Conservation (phyloP, 2,888 invertebrate species). For the Drosophila subsilvestris region DNA sequence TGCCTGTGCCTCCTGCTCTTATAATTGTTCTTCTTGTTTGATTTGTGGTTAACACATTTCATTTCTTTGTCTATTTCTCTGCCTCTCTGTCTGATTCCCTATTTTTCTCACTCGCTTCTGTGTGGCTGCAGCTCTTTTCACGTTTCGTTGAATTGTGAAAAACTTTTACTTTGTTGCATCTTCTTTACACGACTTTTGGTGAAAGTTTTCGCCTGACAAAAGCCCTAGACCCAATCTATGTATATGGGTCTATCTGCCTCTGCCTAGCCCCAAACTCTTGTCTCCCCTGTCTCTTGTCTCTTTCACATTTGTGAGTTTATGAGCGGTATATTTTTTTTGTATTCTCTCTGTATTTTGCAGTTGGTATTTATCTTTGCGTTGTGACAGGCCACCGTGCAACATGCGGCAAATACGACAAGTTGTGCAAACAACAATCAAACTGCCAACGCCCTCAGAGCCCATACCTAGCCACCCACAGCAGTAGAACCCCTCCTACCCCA, state of each 20-base stretch:
- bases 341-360: conserved; percentile 52
- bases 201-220: conserved; percentile 62
- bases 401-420: conserved; percentile 59
- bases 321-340: conserved; percentile 40
- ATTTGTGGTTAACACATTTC: conserved; percentile 73
- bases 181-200: conserved; percentile 51
- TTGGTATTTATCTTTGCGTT: conserved; percentile 70
- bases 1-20: conserved; percentile 30
- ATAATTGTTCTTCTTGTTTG: conserved; percentile 64
- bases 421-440: conserved; percentile 72
- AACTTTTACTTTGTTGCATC: conserved; percentile 73
- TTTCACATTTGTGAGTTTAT: conserved; percentile 20
- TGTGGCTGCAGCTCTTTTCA: conserved; percentile 47
- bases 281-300: background rate
- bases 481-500: conserved; percentile 11
- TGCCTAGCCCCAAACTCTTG: background rate
- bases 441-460: conserved; percentile 63
- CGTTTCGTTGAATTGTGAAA: conserved; percentile 58
- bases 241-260: conserved; percentile 24
- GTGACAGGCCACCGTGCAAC: conserved; percentile 52
- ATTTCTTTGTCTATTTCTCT: conserved; percentile 16
- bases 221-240: conserved; percentile 23
- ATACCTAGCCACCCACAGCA: conserved; percentile 45
- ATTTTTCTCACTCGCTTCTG: conserved; percentile 17
- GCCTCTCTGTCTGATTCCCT: conserved; percentile 19